A percentile compares a stretch with the other conserved stretches of the same genome.
Conservation (phyloP, 2,113 vertebrate genomes). For the Ivindomyrus marchei region DNA sequence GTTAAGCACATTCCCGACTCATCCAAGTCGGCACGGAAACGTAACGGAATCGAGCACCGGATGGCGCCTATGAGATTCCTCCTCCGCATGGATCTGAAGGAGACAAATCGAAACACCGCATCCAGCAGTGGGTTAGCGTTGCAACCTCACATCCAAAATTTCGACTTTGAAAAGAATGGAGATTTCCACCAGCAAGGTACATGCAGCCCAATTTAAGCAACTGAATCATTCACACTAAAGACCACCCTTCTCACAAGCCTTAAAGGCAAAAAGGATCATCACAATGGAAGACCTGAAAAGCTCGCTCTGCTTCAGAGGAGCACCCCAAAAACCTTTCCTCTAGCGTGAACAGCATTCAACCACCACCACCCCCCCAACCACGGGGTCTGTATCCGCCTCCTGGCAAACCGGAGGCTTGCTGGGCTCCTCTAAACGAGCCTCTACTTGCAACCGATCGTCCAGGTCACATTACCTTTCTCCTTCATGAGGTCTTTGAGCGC, state of each 20-base stretch:
- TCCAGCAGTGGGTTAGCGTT: constrained; percentile 4
- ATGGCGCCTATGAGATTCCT: not conserved
- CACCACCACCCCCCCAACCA: not conserved
- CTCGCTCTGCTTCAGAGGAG: not conserved
- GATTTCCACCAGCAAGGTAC: not conserved
- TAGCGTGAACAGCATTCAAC: not conserved
- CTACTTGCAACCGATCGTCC: not conserved
- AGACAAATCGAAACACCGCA: constrained; percentile 10
- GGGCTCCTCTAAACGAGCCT: not conserved
- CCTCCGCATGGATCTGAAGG: constrained; percentile 1
- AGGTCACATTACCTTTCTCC: constrained; percentile 69
- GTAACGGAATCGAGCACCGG: not conserved
- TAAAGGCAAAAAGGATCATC: not conserved
- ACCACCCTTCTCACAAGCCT: not conserved
- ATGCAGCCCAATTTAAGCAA: not conserved
- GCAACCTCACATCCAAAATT: not conserved
- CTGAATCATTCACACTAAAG: not conserved
- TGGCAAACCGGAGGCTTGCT: not conserved
- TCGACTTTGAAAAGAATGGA: not conserved
- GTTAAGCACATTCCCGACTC: not conserved
- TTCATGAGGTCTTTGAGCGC: constrained; percentile 76
- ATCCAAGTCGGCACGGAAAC: not conserved
- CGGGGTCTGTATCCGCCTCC: not conserved
- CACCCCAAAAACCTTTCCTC: not conserved
- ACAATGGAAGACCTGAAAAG: not conserved